phyloP scores from a whole-genome alignment of 2,888 invertebrate species.

The Strigamia maritima region DNA sequence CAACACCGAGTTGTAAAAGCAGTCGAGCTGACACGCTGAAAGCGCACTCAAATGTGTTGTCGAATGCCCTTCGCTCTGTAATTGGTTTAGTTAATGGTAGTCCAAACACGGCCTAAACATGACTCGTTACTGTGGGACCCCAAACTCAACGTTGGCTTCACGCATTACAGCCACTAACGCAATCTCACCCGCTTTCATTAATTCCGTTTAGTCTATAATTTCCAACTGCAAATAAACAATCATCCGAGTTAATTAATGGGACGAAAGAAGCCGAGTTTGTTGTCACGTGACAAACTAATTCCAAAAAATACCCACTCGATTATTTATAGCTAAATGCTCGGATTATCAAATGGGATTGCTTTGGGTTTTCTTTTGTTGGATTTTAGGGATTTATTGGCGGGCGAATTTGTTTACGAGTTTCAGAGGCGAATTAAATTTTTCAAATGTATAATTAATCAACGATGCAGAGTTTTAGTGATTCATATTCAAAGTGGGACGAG shows the following conservation, averaged over 20 bases:
- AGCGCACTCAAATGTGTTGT: background rate
- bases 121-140: no score
- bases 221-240: no score
- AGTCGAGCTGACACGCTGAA: background rate
- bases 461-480: background rate
- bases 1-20: background rate
- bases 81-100: conserved; percentile 16
- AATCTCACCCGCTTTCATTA: no score
- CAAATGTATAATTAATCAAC: conserved; percentile 13
- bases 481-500: background rate
- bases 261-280: no score
- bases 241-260: no score
- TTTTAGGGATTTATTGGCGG: background rate
- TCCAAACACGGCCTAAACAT: no score
- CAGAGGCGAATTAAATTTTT: background rate
- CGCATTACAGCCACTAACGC: no score
- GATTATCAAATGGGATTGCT: background rate
- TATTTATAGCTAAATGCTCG: no score
- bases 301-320: no score
- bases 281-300: no score
- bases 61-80: background rate
- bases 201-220: no score
- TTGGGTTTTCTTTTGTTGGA: background rate
- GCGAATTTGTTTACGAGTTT: background rate
- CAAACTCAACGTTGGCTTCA: no score